Conservation (phyloP, 2,113 vertebrate genomes). For the Corythornis vintsioides region DNA sequence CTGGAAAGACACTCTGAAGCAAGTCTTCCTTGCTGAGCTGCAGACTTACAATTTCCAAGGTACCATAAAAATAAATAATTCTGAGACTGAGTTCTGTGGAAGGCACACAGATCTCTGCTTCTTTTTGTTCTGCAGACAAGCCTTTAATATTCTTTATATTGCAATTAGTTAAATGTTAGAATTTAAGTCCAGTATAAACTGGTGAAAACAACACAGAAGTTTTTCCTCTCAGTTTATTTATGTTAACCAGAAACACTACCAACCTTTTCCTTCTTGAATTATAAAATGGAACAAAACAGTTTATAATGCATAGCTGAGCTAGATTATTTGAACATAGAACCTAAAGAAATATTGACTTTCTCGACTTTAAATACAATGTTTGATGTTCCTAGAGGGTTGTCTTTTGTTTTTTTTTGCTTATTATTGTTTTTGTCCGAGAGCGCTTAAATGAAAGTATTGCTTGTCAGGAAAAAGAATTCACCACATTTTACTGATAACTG, state of each 20-base stretch:
- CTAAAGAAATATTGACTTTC: background rate
- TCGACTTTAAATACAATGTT: background rate
- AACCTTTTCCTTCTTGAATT: background rate
- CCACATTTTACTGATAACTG: background rate
- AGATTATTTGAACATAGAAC: background rate
- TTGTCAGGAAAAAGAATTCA: background rate
- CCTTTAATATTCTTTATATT: background rate
- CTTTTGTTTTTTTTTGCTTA: background rate
- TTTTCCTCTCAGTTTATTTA: background rate
- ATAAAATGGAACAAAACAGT: background rate
- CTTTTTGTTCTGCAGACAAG: background rate
- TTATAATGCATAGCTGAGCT: background rate
- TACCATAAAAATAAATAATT: background rate
- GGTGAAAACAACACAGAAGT: background rate
- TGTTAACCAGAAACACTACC: background rate
- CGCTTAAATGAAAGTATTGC: background rate
- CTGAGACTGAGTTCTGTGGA: background rate
- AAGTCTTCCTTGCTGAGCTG: background rate
- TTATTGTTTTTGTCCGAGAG: background rate
- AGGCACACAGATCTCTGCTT: background rate
- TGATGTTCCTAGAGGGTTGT: background rate
- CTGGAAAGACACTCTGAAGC: background rate
- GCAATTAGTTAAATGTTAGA: background rate
- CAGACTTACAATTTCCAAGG: background rate
- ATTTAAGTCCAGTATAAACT: background rate